A percentile compares a stretch with the other conserved stretches of the same genome.
phyloP scores from a whole-genome alignment of 2,888 invertebrate species.

The Lepas anatifera region DNA sequence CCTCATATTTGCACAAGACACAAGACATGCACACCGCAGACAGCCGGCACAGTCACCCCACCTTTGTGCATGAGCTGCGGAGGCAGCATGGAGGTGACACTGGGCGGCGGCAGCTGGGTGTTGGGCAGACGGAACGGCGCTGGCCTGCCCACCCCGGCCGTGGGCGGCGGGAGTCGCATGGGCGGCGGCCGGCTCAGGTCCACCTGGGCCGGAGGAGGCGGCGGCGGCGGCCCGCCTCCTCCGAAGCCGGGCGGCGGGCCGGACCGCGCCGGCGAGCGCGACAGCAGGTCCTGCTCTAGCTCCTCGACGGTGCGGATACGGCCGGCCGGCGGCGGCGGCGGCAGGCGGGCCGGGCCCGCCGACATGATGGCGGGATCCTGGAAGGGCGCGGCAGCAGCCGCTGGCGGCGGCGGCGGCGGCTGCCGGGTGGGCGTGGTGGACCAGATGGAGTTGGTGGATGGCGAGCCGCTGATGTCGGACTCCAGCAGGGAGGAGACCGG shows the following conservation, averaged over 20 bases:
- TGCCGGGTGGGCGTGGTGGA: constrained; percentile 17
- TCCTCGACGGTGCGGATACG: constrained; percentile 54
- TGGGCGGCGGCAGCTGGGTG: constrained; percentile 14
- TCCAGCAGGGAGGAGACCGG: constrained; percentile 26
- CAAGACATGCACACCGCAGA: neutral
- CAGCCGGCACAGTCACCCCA: neutral
- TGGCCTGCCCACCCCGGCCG: too few species aligned
- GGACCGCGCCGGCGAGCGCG: constrained; percentile 29
- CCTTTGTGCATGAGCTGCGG: constrained; percentile 4
- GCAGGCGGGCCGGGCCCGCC: neutral
- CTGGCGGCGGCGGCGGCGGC: too few species aligned
- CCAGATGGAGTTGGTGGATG: constrained; percentile 26
- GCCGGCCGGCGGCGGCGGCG: constrained; percentile 8
- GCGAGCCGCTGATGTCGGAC: constrained; percentile 27
- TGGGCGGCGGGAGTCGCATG: constrained; percentile 8
- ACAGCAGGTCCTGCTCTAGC: constrained; percentile 52
- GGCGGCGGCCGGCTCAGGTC: neutral
- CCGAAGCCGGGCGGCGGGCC: neutral
- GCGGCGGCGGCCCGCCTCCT: constrained; percentile 4
- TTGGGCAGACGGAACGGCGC: constrained; percentile 29
- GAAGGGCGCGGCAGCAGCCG: neutral
- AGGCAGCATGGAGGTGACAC: neutral
- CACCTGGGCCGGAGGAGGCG: neutral
- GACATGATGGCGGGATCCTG: constrained; percentile 16
- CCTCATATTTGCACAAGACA: too few species aligned